Evolutionary conservation across 2,797 vertebrate genomes (phyloP).

Genomic region (Peromyscus melanophrys): DNA sequence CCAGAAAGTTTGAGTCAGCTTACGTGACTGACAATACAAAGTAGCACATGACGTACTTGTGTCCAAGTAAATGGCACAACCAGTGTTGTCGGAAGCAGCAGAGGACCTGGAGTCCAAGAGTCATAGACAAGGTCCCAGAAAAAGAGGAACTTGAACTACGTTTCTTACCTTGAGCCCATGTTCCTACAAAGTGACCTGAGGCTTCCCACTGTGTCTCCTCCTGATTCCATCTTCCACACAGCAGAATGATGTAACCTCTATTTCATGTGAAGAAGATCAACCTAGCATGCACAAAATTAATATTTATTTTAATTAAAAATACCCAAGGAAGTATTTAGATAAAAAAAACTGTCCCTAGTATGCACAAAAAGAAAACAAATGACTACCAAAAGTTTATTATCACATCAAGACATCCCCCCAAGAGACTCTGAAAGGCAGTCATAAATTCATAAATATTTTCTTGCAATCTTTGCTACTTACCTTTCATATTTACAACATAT

Average conservation of each 20-base stretch:
- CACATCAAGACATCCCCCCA: not conserved
- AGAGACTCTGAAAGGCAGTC: not conserved
- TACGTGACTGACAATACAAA: not conserved
- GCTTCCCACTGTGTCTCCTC: rapidly evolving
- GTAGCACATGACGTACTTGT: not conserved
- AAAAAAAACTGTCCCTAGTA: not conserved
- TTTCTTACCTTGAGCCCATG: no score
- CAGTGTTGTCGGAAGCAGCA: not conserved
- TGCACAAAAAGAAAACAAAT: not conserved
- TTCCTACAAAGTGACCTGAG: no score
- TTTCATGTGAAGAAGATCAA: not conserved
- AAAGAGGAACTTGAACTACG: not conserved
- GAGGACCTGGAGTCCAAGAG: not conserved
- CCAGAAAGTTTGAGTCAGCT: not conserved
- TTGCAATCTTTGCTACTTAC: not conserved
- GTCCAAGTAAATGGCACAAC: not conserved
- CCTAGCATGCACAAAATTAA: not conserved
- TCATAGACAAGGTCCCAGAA: not conserved
- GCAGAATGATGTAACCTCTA: not conserved
- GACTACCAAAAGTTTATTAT: constrained; percentile 17
- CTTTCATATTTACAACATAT: not conserved
- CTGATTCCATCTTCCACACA: not conserved
- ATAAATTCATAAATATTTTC: not conserved
- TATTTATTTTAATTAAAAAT: not conserved
- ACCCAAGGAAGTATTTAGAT: not conserved